Evolutionary conservation across 2,113 vertebrate genomes (phyloP).

Genomic region (Loxodonta africana): DNA sequence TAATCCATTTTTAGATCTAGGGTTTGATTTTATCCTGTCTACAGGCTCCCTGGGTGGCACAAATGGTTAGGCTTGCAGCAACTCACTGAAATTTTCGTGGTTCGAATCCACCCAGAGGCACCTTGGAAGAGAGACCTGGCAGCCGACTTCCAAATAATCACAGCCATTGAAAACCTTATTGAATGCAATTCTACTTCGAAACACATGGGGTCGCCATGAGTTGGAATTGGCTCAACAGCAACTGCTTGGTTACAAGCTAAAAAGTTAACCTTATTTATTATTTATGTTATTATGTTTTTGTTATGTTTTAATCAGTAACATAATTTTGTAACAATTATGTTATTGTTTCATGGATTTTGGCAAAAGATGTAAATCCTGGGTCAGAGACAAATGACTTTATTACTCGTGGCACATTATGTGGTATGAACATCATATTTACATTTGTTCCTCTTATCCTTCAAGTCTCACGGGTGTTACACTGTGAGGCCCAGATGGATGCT

Average conservation of each 20-base stretch:
- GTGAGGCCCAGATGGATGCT: background rate
- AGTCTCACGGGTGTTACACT: background rate
- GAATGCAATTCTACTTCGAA: too few relatives aligned
- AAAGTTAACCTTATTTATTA: too few relatives aligned
- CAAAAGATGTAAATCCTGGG: background rate
- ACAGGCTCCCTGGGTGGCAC: background rate
- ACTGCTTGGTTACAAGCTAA: too few relatives aligned
- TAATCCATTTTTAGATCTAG: background rate
- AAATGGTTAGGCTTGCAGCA: too few relatives aligned
- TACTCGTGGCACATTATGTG: background rate
- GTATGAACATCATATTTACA: background rate
- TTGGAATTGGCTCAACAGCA: too few relatives aligned
- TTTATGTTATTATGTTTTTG: too few relatives aligned
- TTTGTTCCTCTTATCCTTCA: background rate
- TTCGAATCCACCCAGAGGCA: too few relatives aligned
- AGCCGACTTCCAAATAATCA: too few relatives aligned
- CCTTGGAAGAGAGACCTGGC: too few relatives aligned
- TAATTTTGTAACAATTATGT: background rate
- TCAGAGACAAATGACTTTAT: background rate
- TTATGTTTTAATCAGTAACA: background rate
- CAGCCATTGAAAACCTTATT: too few relatives aligned
- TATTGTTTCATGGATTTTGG: background rate
- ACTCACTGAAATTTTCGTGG: too few relatives aligned
- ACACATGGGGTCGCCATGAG: too few relatives aligned
- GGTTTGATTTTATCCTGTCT: background rate